Evolutionary conservation across 1,140 invertebrate species (phyloP).

Genomic region (Penaeus indicus): DNA sequence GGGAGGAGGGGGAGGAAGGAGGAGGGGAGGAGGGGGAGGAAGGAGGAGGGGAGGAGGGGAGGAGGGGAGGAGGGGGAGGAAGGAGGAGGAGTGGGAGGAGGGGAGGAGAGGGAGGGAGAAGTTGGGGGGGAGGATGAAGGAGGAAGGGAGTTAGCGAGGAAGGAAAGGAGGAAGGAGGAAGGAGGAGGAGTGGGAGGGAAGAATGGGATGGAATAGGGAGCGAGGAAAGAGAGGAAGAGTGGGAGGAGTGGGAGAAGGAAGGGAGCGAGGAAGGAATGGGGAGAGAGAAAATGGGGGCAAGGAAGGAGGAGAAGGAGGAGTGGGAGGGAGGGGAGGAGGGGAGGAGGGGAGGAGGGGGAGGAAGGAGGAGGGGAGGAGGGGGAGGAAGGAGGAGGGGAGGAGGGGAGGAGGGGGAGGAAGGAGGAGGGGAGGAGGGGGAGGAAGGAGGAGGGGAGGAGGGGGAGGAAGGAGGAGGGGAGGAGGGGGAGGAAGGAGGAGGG

Average conservation of each 20-base stretch:
- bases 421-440: no score
- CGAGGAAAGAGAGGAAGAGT: not conserved
- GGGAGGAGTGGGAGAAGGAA: not conserved
- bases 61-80: not conserved
- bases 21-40: no score
- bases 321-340: no score
- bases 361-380: not conserved
- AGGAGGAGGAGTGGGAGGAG: no score
- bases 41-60: not conserved
- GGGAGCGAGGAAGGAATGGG: not conserved
- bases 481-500: no score
- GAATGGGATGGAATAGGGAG: not conserved
- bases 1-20: no score
- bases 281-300: not conserved
- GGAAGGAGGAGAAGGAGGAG: no score
- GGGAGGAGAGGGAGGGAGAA: not conserved
- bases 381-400: no score
- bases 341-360: not conserved
- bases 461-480: no score
- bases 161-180: not conserved
- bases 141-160: not conserved
- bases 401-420: no score
- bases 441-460: no score
- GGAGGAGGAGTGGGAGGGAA: not conserved
- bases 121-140: not conserved